Conservation (phyloP, 2,888 invertebrate genomes). For the Atrina japonica region DNA sequence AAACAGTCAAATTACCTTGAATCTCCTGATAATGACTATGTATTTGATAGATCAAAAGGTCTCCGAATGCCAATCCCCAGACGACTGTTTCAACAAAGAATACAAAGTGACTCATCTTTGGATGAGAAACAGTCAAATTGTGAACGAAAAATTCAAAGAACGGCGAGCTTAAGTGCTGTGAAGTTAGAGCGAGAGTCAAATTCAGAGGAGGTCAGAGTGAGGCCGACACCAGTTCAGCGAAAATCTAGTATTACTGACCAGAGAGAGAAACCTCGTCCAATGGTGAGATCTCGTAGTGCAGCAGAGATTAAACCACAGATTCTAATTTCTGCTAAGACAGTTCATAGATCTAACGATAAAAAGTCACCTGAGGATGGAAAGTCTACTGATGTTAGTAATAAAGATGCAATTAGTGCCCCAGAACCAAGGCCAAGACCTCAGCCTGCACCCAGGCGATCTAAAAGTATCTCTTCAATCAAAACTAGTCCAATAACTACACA, state of each 20-base stretch:
- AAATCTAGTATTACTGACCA: background rate
- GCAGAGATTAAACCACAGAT: conserved; percentile 22
- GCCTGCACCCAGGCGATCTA: conserved; percentile 13
- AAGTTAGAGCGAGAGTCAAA: background rate
- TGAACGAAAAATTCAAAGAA: background rate
- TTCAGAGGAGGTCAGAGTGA: background rate
- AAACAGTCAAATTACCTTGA: conserved; percentile 7
- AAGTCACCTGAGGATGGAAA: conserved; percentile 6
- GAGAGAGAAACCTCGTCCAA: conserved; percentile 18
- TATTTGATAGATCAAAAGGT: conserved; percentile 29
- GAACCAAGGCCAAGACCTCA: conserved; percentile 22
- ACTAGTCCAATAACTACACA: background rate
- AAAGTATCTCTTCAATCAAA: background rate
- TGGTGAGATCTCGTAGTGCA: conserved; percentile 17
- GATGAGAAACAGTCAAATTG: background rate
- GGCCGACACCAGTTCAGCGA: conserved; percentile 4
- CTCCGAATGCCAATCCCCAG: conserved; percentile 22
- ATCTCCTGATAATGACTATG: conserved; percentile 23
- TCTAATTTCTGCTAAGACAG: background rate
- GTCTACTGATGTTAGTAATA: background rate
- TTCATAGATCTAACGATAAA: conserved; percentile 30
- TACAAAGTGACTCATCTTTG: background rate
- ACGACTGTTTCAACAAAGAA: background rate
- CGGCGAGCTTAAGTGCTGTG: no score
- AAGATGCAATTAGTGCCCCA: background rate